These are phyloP conservation scores for Oenanthe oenanthe DNA, from an alignment of 2,113 vertebrate genomes.

Conservation along the genomic window DNA sequence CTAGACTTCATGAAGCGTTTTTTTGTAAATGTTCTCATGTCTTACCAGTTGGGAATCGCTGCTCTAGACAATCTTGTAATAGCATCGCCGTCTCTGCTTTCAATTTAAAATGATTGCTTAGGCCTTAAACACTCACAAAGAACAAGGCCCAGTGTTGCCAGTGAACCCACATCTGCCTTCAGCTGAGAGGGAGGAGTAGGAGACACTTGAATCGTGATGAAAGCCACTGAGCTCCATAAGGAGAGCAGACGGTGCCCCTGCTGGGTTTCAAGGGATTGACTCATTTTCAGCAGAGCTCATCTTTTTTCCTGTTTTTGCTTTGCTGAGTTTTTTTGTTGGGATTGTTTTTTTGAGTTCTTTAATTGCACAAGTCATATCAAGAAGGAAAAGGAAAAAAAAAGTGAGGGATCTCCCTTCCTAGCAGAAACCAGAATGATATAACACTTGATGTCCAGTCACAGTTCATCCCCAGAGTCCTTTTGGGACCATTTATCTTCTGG, in stretches of 20 bases:
- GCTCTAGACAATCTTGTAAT: constrained; percentile 50
- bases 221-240: constrained; percentile 43
- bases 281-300: constrained; percentile 30
- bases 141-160: constrained; percentile 19
- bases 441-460: background rate
- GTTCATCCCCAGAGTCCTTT: background rate
- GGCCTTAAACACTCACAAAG: constrained; percentile 42
- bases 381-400: background rate
- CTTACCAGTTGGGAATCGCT: constrained; percentile 25
- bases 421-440: background rate
- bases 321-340: background rate
- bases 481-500: background rate
- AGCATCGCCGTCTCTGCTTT: constrained; percentile 9
- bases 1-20: background rate
- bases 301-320: background rate
- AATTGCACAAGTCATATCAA: background rate
- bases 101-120: constrained; percentile 57
- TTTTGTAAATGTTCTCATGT: constrained; percentile 13
- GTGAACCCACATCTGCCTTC: constrained; percentile 50
- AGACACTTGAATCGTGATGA: constrained; percentile 34
- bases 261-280: constrained; percentile 33
- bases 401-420: background rate
- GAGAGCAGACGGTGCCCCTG: constrained; percentile 41
- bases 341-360: background rate
- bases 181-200: constrained; percentile 33